Evolutionary conservation across 1,140 invertebrate genomes (phyloP).

Genomic region (Meloidogyne exigua): DNA sequence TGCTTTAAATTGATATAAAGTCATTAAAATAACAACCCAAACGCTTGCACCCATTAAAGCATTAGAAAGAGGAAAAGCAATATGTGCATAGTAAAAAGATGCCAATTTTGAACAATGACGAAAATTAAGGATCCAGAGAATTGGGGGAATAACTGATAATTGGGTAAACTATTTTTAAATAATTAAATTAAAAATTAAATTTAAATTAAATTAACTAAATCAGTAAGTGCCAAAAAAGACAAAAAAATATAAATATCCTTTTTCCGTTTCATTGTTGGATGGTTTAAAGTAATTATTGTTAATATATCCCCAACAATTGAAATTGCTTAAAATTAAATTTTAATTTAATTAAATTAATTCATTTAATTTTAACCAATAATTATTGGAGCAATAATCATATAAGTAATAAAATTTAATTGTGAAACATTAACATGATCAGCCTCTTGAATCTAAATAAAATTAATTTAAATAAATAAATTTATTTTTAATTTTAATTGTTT

Average conservation of each 20-base stretch:
- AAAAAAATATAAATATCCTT: slow-evolving; percentile 63
- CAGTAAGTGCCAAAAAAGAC: slow-evolving; percentile 60
- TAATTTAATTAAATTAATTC: slow-evolving; percentile 19
- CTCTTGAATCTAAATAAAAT: neutral
- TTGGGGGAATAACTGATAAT: slow-evolving; percentile 62
- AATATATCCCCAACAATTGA: slow-evolving; percentile 53
- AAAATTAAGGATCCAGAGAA: slow-evolving; percentile 59
- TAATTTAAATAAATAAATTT: too few species aligned
- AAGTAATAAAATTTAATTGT: slow-evolving; percentile 52
- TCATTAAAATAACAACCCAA: slow-evolving; percentile 63
- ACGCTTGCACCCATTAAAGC: slow-evolving; percentile 61
- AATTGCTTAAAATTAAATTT: slow-evolving; percentile 34
- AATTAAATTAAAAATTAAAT: slow-evolving; percentile 38
- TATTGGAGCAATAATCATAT: slow-evolving; percentile 60
- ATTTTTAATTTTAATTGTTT: too few species aligned
- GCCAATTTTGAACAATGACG: slow-evolving; percentile 52
- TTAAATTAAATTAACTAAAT: slow-evolving; percentile 40
- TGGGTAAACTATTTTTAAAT: slow-evolving; percentile 63
- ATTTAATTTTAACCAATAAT: slow-evolving; percentile 59
- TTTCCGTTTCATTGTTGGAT: slow-evolving; percentile 43
- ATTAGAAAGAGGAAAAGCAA: slow-evolving; percentile 62
- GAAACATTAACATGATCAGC: slow-evolving; percentile 34
- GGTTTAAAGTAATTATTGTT: slow-evolving; percentile 50
- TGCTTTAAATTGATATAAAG: slow-evolving; percentile 62
- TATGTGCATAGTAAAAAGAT: slow-evolving; percentile 62